Evolutionary conservation across 2,113 vertebrate species (phyloP).

Genomic region (Saimiri boliviensis): DNA sequence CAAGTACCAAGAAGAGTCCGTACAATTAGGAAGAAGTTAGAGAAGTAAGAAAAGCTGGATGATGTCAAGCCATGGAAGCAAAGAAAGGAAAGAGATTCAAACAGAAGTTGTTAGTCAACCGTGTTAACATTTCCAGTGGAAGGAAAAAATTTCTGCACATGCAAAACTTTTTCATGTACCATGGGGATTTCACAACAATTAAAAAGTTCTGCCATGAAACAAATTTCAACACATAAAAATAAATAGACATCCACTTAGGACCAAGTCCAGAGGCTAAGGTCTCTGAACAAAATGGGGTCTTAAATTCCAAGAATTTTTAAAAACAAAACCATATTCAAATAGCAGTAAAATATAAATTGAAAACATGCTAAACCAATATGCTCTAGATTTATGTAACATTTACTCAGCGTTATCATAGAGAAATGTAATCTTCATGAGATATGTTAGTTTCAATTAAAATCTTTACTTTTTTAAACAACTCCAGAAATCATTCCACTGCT

Average conservation of each 20-base stretch:
- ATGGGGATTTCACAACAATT: conserved; percentile 64
- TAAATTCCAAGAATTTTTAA: conserved; percentile 34
- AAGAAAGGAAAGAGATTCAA: conserved; percentile 54
- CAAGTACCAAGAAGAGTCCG: background rate
- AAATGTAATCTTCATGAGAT: conserved; percentile 50
- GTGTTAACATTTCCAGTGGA: conserved; percentile 62
- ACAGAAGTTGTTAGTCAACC: conserved; percentile 60
- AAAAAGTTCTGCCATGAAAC: conserved; percentile 53
- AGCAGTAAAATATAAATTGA: conserved; percentile 55
- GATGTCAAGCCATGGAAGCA: conserved; percentile 41
- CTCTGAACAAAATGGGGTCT: background rate
- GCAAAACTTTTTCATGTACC: conserved; percentile 51
- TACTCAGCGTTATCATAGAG: conserved; percentile 48
- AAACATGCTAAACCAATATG: conserved; percentile 48
- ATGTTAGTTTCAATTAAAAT: conserved; percentile 64
- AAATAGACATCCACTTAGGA: background rate
- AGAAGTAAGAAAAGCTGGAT: background rate
- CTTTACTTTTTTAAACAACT: conserved; percentile 51
- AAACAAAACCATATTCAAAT: conserved; percentile 50
- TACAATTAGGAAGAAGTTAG: background rate
- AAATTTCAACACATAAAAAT: conserved; percentile 56
- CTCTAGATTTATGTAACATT: conserved; percentile 65
- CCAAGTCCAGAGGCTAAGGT: conserved; percentile 30
- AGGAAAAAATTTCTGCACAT: conserved; percentile 45
- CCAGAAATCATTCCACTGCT: conserved; percentile 24